Percentiles rank a stretch among this genome's conserved stretches.
phyloP scores from a whole-genome alignment of 2,797 vertebrate species.

The Tangara arthus region DNA sequence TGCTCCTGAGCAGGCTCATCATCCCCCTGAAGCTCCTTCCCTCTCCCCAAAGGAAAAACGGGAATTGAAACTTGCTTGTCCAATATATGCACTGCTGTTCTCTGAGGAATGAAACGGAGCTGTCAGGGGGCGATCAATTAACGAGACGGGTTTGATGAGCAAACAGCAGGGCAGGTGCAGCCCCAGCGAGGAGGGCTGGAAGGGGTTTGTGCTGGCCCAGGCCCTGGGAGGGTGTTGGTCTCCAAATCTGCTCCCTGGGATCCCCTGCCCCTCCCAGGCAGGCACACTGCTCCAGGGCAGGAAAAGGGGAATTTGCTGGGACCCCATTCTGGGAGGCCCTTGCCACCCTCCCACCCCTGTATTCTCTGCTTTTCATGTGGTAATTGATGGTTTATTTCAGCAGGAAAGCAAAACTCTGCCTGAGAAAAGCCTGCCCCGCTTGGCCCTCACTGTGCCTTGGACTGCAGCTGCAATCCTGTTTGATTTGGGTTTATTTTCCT shows the following conservation, averaged over 20 bases:
- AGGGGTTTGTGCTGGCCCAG: neutral
- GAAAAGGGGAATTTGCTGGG: neutral
- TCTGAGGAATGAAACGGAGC: neutral
- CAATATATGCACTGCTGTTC: neutral
- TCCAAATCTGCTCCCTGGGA: neutral
- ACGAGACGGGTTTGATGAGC: neutral
- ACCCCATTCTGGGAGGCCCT: neutral
- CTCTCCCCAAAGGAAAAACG: neutral
- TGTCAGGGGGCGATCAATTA: neutral
- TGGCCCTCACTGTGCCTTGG: neutral
- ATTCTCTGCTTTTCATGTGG: neutral
- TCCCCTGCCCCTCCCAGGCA: neutral
- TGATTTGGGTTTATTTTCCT: neutral
- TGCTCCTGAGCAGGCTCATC: accelerated
- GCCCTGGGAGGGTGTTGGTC: accelerated
- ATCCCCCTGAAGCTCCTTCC: neutral
- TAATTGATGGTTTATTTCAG: neutral
- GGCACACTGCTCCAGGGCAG: neutral
- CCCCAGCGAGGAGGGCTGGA: neutral
- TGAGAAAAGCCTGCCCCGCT: neutral
- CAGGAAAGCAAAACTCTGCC: neutral
- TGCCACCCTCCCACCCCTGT: neutral
- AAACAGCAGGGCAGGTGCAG: neutral
- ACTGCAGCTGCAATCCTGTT: neutral
- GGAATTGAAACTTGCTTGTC: neutral